These are phyloP conservation scores for Drosophila asahinai DNA, from an alignment of 1,140 invertebrate species.

Conservation along the genomic window DNA sequence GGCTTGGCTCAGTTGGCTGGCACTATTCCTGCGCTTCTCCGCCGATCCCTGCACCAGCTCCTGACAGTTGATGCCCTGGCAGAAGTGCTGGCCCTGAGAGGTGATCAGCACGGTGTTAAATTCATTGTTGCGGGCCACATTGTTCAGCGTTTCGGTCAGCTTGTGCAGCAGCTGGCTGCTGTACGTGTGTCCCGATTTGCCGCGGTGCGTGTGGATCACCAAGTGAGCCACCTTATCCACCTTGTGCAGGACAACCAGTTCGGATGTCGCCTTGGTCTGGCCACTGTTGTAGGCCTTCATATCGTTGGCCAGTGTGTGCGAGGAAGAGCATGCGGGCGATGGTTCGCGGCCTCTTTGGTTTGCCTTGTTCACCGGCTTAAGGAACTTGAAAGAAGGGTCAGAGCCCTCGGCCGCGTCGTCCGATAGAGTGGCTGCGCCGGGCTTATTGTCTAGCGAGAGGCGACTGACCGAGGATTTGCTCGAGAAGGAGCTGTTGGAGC, in stretches of 20 bases:
- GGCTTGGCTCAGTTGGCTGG: constrained; percentile 87
- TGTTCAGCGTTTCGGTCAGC: constrained; percentile 87
- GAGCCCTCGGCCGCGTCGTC: constrained; percentile 59
- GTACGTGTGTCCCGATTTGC: constrained; percentile 87
- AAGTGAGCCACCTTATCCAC: constrained; percentile 89
- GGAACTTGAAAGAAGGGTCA: constrained; percentile 70
- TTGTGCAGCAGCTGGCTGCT: constrained; percentile 88
- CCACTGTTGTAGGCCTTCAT: constrained; percentile 47
- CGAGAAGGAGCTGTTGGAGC: constrained; percentile 93
- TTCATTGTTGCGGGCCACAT: constrained; percentile 87
- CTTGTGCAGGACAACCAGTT: constrained; percentile 87
- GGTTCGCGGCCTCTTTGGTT: constrained; percentile 65
- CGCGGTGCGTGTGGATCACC: constrained; percentile 87
- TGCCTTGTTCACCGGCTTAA: constrained; percentile 73
- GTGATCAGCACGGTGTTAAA: constrained; percentile 89
- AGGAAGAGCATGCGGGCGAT: not conserved
- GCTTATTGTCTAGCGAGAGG: constrained; percentile 72
- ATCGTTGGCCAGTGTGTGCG: constrained; percentile 69
- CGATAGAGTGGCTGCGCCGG: constrained; percentile 32
- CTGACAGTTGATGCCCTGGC: constrained; percentile 90
- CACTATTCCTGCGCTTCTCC: constrained; percentile 87
- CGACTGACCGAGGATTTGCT: constrained; percentile 88
- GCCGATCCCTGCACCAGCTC: constrained; percentile 87
- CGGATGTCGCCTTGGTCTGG: constrained; percentile 4
- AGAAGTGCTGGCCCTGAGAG: constrained; percentile 88